These are phyloP conservation scores for Heteromyza rotundicornis DNA, from an alignment of 2,888 invertebrate genomes.

Conservation along the genomic window DNA sequence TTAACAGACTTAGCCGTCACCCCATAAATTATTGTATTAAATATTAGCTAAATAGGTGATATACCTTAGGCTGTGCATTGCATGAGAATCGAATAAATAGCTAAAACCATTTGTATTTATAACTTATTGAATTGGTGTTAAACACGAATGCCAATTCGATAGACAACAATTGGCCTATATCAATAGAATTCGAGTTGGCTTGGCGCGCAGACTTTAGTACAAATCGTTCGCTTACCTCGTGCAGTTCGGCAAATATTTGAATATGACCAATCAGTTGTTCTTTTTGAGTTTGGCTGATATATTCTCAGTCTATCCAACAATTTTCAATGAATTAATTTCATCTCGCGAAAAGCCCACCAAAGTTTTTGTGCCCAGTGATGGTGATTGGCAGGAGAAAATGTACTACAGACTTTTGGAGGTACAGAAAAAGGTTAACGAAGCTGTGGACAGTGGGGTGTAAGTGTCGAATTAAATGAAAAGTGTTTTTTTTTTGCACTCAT, in stretches of 20 bases:
- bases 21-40: neutral
- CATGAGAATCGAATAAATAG: constrained; percentile 25
- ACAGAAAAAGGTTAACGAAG: constrained; percentile 64
- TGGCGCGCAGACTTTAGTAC: no score
- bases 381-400: constrained; percentile 66
- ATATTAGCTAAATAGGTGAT: no score
- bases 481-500: no score
- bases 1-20: neutral
- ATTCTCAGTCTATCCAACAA: constrained; percentile 71
- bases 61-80: constrained; percentile 21
- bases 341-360: constrained; percentile 59
- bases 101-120: constrained; percentile 22
- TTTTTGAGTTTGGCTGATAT: constrained; percentile 64
- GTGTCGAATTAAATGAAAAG: no score
- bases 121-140: constrained; percentile 51
- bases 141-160: constrained; percentile 45
- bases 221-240: constrained; percentile 33
- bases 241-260: constrained; percentile 17
- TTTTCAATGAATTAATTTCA: constrained; percentile 69
- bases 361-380: constrained; percentile 65
- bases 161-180: constrained; percentile 21
- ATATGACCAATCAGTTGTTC: constrained; percentile 57
- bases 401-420: constrained; percentile 66
- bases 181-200: neutral
- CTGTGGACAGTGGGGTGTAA: constrained; percentile 50